Base-by-base conservation (phyloP, 2,888 invertebrate genomes). In the Diogma glabrata region DNA sequence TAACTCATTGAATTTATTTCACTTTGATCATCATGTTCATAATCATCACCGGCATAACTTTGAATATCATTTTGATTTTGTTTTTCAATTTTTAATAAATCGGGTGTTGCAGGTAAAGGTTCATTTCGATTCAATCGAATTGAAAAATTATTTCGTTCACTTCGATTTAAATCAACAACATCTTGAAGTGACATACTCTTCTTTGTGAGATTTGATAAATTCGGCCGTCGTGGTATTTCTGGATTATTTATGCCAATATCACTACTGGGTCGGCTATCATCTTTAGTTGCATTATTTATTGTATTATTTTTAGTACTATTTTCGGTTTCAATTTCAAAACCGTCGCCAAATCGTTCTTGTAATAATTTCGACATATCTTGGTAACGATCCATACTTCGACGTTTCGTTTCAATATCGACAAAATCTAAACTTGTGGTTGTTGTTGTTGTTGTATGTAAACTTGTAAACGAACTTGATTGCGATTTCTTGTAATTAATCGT, bases 311-410 rank as follows among this genome's bases (percentile, higher is more conserved):
- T n/a, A 26, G 24, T 14, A 28, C 16, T 47, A 43, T 19, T 26
- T 4, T 19, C 17, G 12, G 10, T 9, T 19, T 24, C 19, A 19
- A 17, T 30, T 17, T 33, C 33, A n/a, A 33, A 22, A 23, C 16
- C 59, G 45, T 64, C 73, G 2, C 82, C 80, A 55, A 82, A 82
- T 59, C 76, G 74, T 58, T 82, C 82, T 63, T 82, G 81, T 55
- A 82, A 75, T 52, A 82, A 67, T 62, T 82, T 82, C 4, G 82
- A 76, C 82, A 82, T 82, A 57, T 82, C 82, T 62, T 81, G 81
- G 56, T 82, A 82, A 46, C 82, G 71, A 60, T 82, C 82, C 64
- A 82, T 81, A 54, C 81, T 82, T 66, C 79, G 77, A 57, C 80
- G 77, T 61, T 81, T 82, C 53, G 80, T 79, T 50, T 76, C 77